Evolutionary conservation across 2,797 vertebrate genomes (phyloP).

Genomic region (Thaleichthys pacificus): DNA sequence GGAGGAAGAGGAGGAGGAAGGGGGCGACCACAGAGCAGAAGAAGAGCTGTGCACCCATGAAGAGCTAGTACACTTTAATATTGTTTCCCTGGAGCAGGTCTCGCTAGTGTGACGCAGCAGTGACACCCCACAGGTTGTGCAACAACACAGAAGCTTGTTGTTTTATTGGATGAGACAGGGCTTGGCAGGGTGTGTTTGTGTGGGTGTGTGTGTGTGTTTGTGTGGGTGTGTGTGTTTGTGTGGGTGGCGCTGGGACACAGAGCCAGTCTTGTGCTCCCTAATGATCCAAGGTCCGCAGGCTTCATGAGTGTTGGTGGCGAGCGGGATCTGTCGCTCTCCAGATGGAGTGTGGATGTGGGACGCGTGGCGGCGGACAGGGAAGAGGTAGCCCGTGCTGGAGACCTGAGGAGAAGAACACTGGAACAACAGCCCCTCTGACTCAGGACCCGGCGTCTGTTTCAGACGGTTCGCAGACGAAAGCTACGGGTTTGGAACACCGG

Average conservation of each 20-base stretch:
- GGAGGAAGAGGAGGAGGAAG: too few relatives aligned
- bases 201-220: not conserved
- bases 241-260: not conserved
- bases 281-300: not conserved
- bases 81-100: too few relatives aligned
- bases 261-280: too few relatives aligned
- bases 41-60: not conserved
- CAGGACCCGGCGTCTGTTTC: not conserved
- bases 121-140: too few relatives aligned
- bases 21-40: not conserved
- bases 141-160: not conserved
- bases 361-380: conserved; percentile 21
- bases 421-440: conserved; percentile 14
- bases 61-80: not conserved
- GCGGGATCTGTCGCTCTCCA: conserved; percentile 1
- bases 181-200: not conserved
- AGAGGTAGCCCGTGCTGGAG: conserved; percentile 12
- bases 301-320: not conserved
- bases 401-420: conserved; percentile 22
- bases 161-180: conserved; percentile 3
- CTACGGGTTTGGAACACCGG: too few relatives aligned
- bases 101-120: too few relatives aligned
- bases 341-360: conserved; percentile 24
- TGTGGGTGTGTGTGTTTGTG: not conserved
- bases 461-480: not conserved